These are phyloP conservation scores for Paramuricea clavata DNA, from an alignment of 92 coral and sea anemone genomes.

Conservation along the genomic window DNA sequence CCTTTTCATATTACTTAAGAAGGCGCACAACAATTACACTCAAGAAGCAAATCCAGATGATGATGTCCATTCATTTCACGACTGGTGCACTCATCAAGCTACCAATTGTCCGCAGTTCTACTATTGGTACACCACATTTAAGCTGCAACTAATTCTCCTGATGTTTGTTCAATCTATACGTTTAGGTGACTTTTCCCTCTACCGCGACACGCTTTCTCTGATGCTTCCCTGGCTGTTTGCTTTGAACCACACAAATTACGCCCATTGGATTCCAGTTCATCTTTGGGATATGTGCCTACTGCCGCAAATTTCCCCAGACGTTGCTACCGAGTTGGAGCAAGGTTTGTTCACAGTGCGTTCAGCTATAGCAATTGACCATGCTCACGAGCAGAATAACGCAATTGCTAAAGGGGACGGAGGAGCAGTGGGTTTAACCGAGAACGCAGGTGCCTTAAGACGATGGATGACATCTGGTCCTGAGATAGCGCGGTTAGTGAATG, in stretches of 20 bases:
- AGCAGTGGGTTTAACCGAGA: slow-evolving; percentile 65
- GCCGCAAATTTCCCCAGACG: slow-evolving; percentile 52
- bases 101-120: slow-evolving; percentile 63
- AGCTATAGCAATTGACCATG: slow-evolving; percentile 73
- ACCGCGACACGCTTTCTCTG: background rate
- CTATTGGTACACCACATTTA: slow-evolving; percentile 68
- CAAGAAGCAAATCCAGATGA: background rate
- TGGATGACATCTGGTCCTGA: slow-evolving; percentile 39
- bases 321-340: slow-evolving; percentile 45
- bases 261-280: slow-evolving; percentile 77
- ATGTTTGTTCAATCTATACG: slow-evolving; percentile 64
- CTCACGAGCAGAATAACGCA: slow-evolving; percentile 71
- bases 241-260: slow-evolving; percentile 66
- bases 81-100: slow-evolving; percentile 60
- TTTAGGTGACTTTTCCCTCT: slow-evolving; percentile 13
- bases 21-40: background rate
- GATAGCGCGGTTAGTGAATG: slow-evolving; percentile 36
- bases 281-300: slow-evolving; percentile 60
- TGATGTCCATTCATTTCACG: slow-evolving; percentile 49
- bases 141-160: slow-evolving; percentile 45
- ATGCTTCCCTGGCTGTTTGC: slow-evolving; percentile 34
- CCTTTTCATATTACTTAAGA: slow-evolving; percentile 44
- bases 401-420: slow-evolving; percentile 75
- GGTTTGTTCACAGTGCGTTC: slow-evolving; percentile 65
- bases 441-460: slow-evolving; percentile 59